These are phyloP conservation scores for Buceros bicornis DNA, from an alignment of 2,797 vertebrate genomes.

Conservation along the genomic window DNA sequence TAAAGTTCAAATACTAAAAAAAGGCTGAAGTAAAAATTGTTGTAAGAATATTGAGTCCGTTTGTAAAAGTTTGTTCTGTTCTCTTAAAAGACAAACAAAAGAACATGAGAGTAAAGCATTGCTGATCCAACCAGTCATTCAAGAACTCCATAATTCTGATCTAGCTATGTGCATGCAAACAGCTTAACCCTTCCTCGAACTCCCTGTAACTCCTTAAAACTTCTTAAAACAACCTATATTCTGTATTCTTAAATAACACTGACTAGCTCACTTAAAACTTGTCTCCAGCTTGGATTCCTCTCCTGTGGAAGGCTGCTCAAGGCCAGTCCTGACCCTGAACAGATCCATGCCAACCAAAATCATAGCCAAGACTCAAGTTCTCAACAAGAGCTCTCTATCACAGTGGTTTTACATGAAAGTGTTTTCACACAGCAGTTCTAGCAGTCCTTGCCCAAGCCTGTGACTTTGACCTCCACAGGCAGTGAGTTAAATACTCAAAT, in stretches of 20 bases:
- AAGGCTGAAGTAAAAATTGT: neutral
- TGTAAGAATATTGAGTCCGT: neutral
- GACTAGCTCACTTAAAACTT: neutral
- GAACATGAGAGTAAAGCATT: neutral
- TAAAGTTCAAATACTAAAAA: conserved; percentile 1
- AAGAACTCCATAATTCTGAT: neutral
- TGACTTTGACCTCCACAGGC: neutral
- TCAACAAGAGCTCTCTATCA: neutral
- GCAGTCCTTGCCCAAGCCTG: neutral
- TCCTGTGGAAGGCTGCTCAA: neutral
- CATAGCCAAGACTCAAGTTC: neutral
- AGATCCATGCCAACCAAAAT: neutral
- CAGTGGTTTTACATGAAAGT: neutral
- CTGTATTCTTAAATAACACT: neutral
- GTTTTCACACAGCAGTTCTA: neutral
- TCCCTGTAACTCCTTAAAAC: neutral
- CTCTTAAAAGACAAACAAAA: conserved; percentile 3
- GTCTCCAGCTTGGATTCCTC: neutral
- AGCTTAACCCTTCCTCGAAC: conserved; percentile 33
- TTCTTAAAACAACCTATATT: neutral
- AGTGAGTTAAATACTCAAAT: neutral
- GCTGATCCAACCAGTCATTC: conserved; percentile 25
- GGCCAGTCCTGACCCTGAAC: neutral
- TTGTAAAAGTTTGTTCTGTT: neutral
- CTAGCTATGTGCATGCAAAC: neutral